Conservation (phyloP, 2,797 vertebrate genomes). For the Aldrovandia affinis region DNA sequence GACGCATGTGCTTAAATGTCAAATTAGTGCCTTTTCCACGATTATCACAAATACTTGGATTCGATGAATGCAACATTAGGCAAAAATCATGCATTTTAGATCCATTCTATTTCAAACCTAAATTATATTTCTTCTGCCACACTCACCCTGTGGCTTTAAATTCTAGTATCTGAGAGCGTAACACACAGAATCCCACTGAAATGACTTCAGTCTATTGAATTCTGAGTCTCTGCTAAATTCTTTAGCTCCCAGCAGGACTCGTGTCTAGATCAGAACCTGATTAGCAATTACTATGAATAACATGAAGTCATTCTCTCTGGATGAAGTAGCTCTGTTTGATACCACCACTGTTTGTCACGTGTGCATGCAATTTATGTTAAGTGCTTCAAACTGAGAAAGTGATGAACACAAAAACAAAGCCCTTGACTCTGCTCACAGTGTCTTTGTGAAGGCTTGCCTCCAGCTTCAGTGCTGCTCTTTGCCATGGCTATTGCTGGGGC, state of each 20-base stretch:
- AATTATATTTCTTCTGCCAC: neutral
- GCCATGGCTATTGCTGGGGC: neutral
- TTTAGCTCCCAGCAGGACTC: conserved; percentile 24
- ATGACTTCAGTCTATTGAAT: conserved; percentile 28
- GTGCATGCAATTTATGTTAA: conserved; percentile 35
- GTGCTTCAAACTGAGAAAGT: conserved; percentile 28
- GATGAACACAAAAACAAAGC: conserved; percentile 33
- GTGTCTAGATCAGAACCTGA: conserved; percentile 34
- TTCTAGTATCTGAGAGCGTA: conserved; percentile 7
- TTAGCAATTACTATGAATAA: conserved; percentile 41
- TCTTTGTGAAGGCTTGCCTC: conserved; percentile 5
- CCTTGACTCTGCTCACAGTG: conserved; percentile 25
- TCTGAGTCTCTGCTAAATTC: conserved; percentile 32
- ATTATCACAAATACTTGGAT: neutral
- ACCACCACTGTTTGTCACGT: conserved; percentile 15
- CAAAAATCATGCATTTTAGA: neutral
- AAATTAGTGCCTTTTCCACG: neutral
- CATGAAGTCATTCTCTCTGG: conserved; percentile 30
- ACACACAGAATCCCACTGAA: conserved; percentile 21
- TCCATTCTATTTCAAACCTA: neutral
- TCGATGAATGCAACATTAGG: neutral
- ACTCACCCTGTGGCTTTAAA: conserved; percentile 8
- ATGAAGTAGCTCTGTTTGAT: conserved; percentile 26
- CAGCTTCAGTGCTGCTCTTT: neutral
- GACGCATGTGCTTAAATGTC: neutral